A percentile compares a stretch with the other conserved stretches of the same genome.
These are phyloP conservation scores for Bubalus kerabau DNA, from an alignment of 2,113 vertebrate genomes.

Conservation along the genomic window DNA sequence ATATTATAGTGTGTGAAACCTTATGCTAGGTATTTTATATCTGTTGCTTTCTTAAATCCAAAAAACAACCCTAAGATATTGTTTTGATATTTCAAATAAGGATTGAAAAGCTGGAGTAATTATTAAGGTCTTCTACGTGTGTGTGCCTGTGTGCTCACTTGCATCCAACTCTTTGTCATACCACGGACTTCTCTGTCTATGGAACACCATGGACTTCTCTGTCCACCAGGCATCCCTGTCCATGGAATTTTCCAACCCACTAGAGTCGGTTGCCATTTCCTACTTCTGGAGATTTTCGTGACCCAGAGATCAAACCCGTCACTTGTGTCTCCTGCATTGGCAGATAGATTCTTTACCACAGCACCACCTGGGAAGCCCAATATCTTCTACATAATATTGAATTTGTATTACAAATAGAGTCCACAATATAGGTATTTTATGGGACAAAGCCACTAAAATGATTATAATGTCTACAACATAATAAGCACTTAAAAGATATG, in stretches of 20 bases:
- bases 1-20: not conserved
- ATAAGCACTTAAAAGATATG: not conserved
- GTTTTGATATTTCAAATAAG: not conserved
- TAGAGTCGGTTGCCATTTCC: not conserved
- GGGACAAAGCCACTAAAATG: not conserved
- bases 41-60: not conserved
- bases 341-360: not conserved
- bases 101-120: not conserved
- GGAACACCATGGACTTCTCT: not conserved
- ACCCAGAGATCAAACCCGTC: not conserved
- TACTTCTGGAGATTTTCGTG: not conserved
- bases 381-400: not conserved
- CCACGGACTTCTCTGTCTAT: not conserved
- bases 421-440: not conserved
- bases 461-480: not conserved
- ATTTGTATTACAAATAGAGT: not conserved
- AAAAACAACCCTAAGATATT: not conserved
- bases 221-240: not conserved
- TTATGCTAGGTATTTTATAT: not conserved
- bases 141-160: not conserved
- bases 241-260: not conserved
- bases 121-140: not conserved
- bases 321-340: not conserved
- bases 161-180: not conserved
- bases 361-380: not conserved